phyloP scores from a whole-genome alignment of 2,888 invertebrate species.

The Listrodromus nycthemerus region DNA sequence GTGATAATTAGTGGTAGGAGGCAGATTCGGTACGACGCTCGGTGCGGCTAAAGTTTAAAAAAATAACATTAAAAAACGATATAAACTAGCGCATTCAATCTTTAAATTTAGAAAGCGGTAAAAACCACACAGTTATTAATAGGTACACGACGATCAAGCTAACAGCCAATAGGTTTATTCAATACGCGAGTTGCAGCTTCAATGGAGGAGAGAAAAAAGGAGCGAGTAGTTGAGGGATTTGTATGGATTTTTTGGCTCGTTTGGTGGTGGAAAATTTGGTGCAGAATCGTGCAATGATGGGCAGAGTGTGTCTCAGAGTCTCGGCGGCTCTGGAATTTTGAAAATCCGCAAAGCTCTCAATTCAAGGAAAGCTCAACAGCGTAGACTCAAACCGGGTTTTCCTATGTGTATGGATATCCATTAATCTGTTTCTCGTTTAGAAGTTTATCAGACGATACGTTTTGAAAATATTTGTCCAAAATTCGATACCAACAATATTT shows the following conservation, averaged over 20 bases:
- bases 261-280: not conserved
- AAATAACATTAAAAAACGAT: constrained; percentile 9
- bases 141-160: constrained; percentile 56
- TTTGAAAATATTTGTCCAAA: not conserved
- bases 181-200: constrained; percentile 36
- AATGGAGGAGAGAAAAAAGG: constrained; percentile 15
- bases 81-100: constrained; percentile 54
- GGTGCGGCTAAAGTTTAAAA: not conserved
- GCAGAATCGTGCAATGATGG: not conserved
- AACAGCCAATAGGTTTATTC: constrained; percentile 60
- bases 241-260: not conserved
- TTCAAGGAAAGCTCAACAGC: not conserved
- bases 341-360: not conserved
- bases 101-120: constrained; percentile 59
- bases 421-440: not conserved
- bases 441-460: not conserved
- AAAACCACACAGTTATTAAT: constrained; percentile 53
- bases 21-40: not conserved
- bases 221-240: not conserved
- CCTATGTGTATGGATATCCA: not conserved
- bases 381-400: not conserved
- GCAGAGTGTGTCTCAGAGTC: not conserved
- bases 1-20: constrained; percentile 22
- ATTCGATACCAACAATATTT: too few relatives aligned
- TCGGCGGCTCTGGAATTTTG: not conserved